Conservation (phyloP, 2,888 invertebrate species). For the Limnephilus auricula region DNA sequence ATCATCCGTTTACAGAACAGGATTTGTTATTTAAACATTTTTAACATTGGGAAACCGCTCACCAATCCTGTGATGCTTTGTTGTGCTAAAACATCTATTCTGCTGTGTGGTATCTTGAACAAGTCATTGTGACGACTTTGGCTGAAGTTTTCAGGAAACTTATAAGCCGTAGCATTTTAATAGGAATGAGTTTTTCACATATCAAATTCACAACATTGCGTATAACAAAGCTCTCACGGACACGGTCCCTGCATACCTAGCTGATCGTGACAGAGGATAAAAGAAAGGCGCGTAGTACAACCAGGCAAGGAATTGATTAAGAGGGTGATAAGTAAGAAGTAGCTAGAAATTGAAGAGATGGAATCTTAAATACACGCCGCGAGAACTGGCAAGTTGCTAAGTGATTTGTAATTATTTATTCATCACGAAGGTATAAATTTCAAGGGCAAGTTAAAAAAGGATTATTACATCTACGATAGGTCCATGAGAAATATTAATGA, state of each 20-base stretch:
- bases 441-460: background rate
- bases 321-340: slow-evolving; percentile 19
- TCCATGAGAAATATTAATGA: background rate
- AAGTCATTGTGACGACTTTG: too few species aligned
- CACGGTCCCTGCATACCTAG: background rate
- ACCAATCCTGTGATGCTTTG: too few species aligned
- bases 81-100: too few species aligned
- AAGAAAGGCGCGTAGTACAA: background rate
- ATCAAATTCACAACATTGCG: background rate
- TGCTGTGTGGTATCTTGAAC: too few species aligned
- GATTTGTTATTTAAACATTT: too few species aligned
- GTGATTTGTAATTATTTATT: background rate
- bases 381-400: background rate
- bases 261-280: slow-evolving; percentile 10
- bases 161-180: too few species aligned
- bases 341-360: background rate
- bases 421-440: background rate
- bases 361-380: background rate
- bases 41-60: too few species aligned
- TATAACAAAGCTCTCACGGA: background rate
- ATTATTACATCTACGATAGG: background rate
- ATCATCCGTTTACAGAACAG: too few species aligned
- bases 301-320: background rate
- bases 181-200: too few species aligned
- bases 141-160: too few species aligned